Evolutionary conservation across 1,140 invertebrate species (phyloP).

Genomic region (Rhysida immarginata): DNA sequence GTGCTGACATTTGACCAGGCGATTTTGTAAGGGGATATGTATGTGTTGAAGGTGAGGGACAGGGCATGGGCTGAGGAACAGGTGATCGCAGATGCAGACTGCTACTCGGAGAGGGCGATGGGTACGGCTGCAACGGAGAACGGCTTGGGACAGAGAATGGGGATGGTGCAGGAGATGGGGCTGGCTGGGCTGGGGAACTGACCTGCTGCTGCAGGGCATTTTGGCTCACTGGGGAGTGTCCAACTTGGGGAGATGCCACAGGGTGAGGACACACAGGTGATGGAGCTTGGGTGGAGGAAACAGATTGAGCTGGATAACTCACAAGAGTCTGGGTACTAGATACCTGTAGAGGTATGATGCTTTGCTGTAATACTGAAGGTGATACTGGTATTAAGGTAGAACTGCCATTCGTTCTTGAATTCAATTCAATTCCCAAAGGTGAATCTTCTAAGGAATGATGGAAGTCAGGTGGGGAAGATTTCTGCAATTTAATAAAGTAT

Average conservation of each 20-base stretch:
- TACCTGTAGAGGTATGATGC: not conserved
- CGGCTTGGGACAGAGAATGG: conserved; percentile 16
- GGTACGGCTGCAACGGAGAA: conserved; percentile 1
- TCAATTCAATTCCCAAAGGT: not conserved
- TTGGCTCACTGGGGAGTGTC: conserved; percentile 5
- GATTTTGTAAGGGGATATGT: not conserved
- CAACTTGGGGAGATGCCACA: conserved; percentile 4
- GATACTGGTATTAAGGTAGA: not conserved
- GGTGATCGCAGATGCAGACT: conserved; percentile 8
- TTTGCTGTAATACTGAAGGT: not conserved
- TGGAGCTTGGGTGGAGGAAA: not conserved
- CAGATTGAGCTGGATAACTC: not conserved
- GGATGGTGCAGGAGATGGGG: conserved; percentile 15
- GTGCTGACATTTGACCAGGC: not conserved
- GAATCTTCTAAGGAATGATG: not conserved
- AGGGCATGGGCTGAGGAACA: conserved; percentile 3
- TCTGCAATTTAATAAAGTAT: not conserved
- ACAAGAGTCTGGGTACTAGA: not conserved
- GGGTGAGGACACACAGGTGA: conserved; percentile 11
- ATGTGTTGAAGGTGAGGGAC: conserved; percentile 1
- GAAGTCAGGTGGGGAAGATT: not conserved
- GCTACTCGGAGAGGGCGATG: conserved; percentile 10
- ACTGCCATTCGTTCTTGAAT: not conserved
- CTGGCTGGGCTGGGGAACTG: conserved; percentile 14
- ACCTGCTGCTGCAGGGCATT: conserved; percentile 12